Conservation (phyloP, 2,888 invertebrate genomes). For the Sipha maydis region DNA sequence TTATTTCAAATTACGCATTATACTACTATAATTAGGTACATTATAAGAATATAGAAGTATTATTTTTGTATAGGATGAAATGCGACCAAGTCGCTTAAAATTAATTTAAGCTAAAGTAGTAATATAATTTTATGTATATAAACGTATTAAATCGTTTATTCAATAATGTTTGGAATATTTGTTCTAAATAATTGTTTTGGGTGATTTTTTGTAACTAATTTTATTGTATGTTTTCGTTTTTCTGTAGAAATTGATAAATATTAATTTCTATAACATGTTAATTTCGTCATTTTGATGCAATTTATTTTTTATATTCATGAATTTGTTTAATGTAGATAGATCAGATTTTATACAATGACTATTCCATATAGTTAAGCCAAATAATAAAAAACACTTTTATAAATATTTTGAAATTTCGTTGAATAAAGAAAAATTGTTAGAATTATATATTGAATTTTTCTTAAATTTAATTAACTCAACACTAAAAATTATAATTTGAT, state of each 20-base stretch:
- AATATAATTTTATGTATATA: not conserved
- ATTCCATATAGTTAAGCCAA: not conserved
- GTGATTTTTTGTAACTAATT: slow-evolving; percentile 9
- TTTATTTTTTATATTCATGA: slow-evolving; percentile 27
- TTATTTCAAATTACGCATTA: not conserved
- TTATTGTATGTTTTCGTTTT: not conserved
- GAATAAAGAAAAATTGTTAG: not conserved
- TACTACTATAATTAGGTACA: not conserved
- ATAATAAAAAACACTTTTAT: not conserved
- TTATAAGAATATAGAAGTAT: not conserved
- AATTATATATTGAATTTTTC: not conserved
- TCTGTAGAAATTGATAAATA: slow-evolving; percentile 28
- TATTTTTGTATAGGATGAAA: not conserved
- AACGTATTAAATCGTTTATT: not conserved
- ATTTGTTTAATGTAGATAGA: slow-evolving; percentile 13
- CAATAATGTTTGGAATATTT: not conserved
- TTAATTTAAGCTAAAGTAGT: not conserved
- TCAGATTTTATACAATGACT: not conserved
- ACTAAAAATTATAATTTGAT: not conserved
- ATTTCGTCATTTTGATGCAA: not conserved
- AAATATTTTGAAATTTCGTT: not conserved
- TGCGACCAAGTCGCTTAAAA: not conserved
- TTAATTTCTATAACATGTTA: slow-evolving; percentile 9
- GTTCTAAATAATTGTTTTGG: not conserved
- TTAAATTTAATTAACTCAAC: not conserved